Percentiles rank a stretch among this genome's conserved stretches.
phyloP scores from a whole-genome alignment of 2,113 vertebrate genomes.

The Mormyrus iriodes region DNA sequence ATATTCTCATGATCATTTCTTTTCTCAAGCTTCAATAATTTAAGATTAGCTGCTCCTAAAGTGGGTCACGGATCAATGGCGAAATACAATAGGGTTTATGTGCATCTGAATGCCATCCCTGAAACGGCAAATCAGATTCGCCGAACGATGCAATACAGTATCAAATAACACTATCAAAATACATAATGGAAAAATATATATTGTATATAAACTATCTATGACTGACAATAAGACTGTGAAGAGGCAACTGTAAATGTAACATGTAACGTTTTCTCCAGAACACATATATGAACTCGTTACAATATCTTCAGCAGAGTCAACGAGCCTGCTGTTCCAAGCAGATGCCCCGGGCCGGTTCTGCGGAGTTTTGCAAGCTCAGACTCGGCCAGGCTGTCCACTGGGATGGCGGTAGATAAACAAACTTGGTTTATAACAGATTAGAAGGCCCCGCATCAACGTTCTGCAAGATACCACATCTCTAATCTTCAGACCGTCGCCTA shows the following conservation, averaged over 20 bases:
- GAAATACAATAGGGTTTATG: not conserved
- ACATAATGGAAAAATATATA: not conserved
- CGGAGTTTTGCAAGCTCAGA: not conserved
- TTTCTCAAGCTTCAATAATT: constrained; percentile 7
- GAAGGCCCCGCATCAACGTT: constrained; percentile 19
- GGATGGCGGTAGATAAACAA: constrained; percentile 21
- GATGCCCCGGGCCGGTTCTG: not conserved
- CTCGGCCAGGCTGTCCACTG: not conserved
- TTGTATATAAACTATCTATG: not conserved
- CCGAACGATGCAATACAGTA: not conserved
- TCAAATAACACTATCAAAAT: not conserved
- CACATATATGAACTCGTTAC: constrained; percentile 31
- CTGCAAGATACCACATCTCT: constrained; percentile 11
- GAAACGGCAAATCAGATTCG: not conserved
- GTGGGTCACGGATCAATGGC: constrained; percentile 11
- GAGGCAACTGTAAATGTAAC: not conserved
- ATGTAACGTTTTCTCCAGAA: not conserved
- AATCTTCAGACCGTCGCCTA: not conserved
- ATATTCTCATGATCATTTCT: not conserved
- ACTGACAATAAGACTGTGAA: not conserved
- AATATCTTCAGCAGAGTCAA: not conserved
- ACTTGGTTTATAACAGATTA: constrained; percentile 31
- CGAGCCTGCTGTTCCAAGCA: not conserved
- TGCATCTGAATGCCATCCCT: not conserved
- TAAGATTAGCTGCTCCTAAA: not conserved